These are phyloP conservation scores for Lepidurus apus DNA, from an alignment of 1,140 invertebrate species.

Conservation along the genomic window DNA sequence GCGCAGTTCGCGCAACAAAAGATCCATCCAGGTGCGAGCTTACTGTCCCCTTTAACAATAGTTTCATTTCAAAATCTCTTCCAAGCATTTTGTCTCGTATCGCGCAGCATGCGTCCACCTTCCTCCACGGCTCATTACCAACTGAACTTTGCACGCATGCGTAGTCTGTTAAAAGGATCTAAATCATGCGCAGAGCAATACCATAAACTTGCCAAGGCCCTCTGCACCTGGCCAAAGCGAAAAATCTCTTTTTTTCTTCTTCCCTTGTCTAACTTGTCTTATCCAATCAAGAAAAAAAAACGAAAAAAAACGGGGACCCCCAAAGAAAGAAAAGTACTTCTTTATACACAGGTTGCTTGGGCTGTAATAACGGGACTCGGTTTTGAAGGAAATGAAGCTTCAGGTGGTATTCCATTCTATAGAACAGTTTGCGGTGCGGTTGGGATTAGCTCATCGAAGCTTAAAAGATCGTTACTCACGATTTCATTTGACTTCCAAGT, in stretches of 20 bases:
- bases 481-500: constrained; percentile 10
- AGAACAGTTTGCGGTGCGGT: constrained; percentile 21
- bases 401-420: constrained; percentile 13
- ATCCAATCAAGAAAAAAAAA: constrained; percentile 20
- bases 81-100: not conserved
- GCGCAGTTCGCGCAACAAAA: not conserved
- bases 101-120: constrained; percentile 7
- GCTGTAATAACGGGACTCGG: constrained; percentile 8
- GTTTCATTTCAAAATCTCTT: not conserved
- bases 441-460: constrained; percentile 13
- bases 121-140: constrained; percentile 2
- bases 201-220: not conserved
- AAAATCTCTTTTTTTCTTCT: not conserved
- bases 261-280: not conserved
- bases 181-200: constrained; percentile 1
- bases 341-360: constrained; percentile 16
- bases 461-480: constrained; percentile 18
- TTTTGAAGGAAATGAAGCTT: constrained; percentile 10
- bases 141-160: constrained; percentile 18
- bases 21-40: not conserved
- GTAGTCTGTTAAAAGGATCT: not conserved
- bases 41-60: not conserved
- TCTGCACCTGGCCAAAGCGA: constrained; percentile 1
- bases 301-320: not conserved
- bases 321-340: not conserved